A percentile compares a stretch with the other conserved stretches of the same genome.
Conservation (phyloP, 2,113 vertebrate genomes). For the Hucho hucho region DNA sequence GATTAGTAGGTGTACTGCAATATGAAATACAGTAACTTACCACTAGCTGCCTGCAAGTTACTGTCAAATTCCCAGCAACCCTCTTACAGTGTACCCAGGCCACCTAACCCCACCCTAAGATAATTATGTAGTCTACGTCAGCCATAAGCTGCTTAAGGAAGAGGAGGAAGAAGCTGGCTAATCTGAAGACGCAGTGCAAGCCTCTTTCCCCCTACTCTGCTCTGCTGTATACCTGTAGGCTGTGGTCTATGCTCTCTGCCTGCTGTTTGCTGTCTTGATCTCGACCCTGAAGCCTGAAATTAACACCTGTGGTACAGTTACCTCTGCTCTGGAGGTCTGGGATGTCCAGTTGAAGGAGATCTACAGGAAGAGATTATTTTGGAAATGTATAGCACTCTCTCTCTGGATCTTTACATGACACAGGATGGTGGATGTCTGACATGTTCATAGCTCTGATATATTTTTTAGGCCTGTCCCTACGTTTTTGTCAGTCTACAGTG, state of each 20-base stretch:
- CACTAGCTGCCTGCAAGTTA: no score
- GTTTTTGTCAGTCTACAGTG: background rate
- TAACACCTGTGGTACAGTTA: background rate
- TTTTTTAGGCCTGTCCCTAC: background rate
- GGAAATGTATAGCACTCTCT: background rate
- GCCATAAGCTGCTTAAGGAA: slow-evolving; percentile 86
- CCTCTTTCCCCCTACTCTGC: slow-evolving; percentile 45
- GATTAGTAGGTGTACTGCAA: no score
- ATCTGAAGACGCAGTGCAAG: slow-evolving; percentile 55
- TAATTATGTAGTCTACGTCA: slow-evolving; percentile 85
- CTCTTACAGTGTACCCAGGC: slow-evolving; percentile 13
- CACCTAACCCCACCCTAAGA: slow-evolving; percentile 76
- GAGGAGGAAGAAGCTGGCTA: slow-evolving; percentile 64
- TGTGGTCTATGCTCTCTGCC: slow-evolving; percentile 12
- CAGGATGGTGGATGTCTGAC: background rate
- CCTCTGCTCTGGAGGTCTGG: background rate
- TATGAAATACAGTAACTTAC: no score
- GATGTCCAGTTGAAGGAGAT: background rate
- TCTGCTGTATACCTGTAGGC: slow-evolving; percentile 37
- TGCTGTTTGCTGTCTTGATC: slow-evolving; percentile 20
- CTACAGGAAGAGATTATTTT: background rate
- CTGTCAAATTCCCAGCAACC: no score
- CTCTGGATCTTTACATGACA: background rate
- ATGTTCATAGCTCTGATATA: background rate
- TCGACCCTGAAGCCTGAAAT: slow-evolving; percentile 19